Percentiles rank a stretch among this genome's conserved stretches.
Evolutionary conservation across 2,113 vertebrate species (phyloP).

Genomic region (Ctenodactylus gundi): DNA sequence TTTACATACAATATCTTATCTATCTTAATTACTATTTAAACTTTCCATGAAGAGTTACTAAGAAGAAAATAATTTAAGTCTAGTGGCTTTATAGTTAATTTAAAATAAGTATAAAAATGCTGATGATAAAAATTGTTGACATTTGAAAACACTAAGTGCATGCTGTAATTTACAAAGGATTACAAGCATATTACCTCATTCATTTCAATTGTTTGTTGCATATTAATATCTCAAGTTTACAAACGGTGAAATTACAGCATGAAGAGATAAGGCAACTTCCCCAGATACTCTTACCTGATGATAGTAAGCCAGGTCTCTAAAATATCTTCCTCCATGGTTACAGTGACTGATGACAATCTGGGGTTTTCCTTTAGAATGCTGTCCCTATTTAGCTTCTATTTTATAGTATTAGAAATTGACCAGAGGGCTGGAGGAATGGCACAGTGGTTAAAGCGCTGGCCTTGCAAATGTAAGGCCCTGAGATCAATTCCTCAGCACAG

Average conservation of each 20-base stretch:
- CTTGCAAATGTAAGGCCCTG: too few species aligned
- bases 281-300: background rate
- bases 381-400: background rate
- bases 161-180: background rate
- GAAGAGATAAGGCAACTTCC: background rate
- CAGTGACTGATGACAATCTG: background rate
- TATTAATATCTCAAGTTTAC: background rate
- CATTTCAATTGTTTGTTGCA: too few species aligned
- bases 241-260: background rate
- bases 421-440: too few species aligned
- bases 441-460: too few species aligned
- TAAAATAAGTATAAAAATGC: slow-evolving; percentile 11
- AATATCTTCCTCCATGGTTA: background rate
- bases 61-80: background rate
- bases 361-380: background rate
- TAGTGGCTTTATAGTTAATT: background rate
- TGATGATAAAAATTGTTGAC: background rate
- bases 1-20: background rate
- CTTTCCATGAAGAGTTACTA: background rate
- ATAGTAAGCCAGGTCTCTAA: background rate
- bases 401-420: background rate
- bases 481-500: too few species aligned
- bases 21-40: background rate
- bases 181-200: background rate
- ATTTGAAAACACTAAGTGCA: background rate